Evolutionary conservation across 2,113 vertebrate species (phyloP), one percentile per base, ranked within the genome.

Genomic region (Colinus virginianus): DNA sequence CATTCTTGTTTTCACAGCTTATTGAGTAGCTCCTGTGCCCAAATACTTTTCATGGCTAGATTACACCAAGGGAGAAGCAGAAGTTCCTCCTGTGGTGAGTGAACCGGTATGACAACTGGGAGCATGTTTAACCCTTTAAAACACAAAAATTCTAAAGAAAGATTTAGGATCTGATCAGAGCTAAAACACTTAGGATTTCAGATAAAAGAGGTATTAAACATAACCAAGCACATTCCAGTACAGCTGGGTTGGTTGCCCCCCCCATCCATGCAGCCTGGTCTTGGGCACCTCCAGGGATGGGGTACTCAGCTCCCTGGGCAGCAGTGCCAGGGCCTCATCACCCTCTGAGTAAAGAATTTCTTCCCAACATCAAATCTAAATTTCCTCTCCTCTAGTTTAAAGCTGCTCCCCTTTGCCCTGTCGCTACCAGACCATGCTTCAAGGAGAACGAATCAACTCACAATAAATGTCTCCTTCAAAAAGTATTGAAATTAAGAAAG

Each of bases 1-100:
- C 76, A 81, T 94, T 90, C 87, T 66, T 83, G 56, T 21, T 88
- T 95, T 96, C 87, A 91, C 90, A 91, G 85, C 71, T 88, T 93
- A 58, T 43, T 68, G 87, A 75, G 82, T 78, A 90, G 64, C 76
- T 93, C 48, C 36, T 51, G 4, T 53, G 43, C 68, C 61, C 76
- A 87, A 61, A 22, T 64, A 59, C 38, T 71, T 91, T 90, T 93
- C 70, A 89, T n/a, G 49, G 75, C 46, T 46, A 90, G 46, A 18
- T 62, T 74, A 67, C 55, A 56, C 34, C 0, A 15, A 77, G 42
- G 32, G 63, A 90, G 48, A 92, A 76, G 71, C 58, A 82, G 59
- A 89, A 83, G 46, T 51, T 70, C 55, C 53, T 46, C 55, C 71
- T 66, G 6, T 14, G 28, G 6, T 55, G 46, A 22, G 23, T 87